These are phyloP conservation scores for Chinchilla lanigera DNA, from an alignment of 2,113 vertebrate species.

Conservation along the genomic window DNA sequence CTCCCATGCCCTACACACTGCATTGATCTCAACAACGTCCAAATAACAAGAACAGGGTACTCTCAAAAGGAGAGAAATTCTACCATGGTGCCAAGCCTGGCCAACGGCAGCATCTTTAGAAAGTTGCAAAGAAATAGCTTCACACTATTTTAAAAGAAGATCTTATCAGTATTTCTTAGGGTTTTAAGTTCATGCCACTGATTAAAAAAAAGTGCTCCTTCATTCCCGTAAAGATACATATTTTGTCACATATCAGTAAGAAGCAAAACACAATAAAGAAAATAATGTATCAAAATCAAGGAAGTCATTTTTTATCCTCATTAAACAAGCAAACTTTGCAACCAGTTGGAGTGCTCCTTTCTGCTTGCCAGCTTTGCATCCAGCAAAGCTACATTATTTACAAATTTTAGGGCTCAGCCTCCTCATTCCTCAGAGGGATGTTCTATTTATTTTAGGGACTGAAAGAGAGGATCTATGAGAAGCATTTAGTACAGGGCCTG, in stretches of 20 bases:
- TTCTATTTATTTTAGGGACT: neutral
- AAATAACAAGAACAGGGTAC: neutral
- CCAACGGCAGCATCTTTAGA: neutral
- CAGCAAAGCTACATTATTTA: neutral
- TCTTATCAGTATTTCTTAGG: neutral
- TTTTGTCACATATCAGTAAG: neutral
- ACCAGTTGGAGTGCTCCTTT: too few relatives aligned
- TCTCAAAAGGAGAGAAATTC: neutral
- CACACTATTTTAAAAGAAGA: neutral
- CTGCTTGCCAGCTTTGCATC: neutral
- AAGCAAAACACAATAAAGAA: neutral
- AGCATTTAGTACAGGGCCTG: neutral
- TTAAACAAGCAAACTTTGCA: neutral
- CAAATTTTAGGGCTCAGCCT: neutral
- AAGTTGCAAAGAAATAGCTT: neutral
- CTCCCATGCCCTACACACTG: neutral
- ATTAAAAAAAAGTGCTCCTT: neutral
- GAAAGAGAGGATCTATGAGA: neutral
- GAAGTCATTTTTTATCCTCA: neutral
- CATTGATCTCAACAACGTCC: neutral
- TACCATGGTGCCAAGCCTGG: neutral
- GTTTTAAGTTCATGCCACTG: constrained; percentile 3
- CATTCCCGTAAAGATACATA: constrained; percentile 16
- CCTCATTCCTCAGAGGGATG: neutral
- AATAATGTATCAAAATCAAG: neutral